phyloP scores from a whole-genome alignment of 1,140 invertebrate species.

The Anagrus nilaparvatae region DNA sequence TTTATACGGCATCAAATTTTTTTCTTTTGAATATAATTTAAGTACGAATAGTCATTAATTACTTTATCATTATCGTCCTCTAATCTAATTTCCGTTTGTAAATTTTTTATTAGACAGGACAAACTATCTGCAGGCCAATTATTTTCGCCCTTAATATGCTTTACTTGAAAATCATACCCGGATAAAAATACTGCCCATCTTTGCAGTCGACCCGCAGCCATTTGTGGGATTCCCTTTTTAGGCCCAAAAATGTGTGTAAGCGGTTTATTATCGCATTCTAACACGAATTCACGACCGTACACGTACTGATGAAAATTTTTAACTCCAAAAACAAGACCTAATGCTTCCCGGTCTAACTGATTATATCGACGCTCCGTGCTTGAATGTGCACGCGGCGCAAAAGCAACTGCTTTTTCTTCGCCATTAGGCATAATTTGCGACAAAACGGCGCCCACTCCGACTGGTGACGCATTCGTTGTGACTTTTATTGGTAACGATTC shows the following conservation, averaged over 20 bases:
- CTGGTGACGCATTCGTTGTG: constrained; percentile 15
- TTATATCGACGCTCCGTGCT: constrained; percentile 34
- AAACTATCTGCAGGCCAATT: constrained; percentile 23
- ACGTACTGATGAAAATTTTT: constrained; percentile 39
- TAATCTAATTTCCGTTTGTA: too few species aligned
- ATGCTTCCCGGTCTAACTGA: constrained; percentile 18
- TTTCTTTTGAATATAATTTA: too few species aligned
- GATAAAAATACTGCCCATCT: constrained; percentile 31
- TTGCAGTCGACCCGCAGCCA: constrained; percentile 25
- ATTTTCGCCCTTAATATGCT: constrained; percentile 22
- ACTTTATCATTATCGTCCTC: background rate
- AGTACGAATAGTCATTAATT: background rate
- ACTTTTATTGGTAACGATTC: constrained; percentile 15
- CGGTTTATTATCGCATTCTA: constrained; percentile 43
- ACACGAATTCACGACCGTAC: constrained; percentile 38
- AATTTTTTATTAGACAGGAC: too few species aligned
- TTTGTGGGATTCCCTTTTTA: constrained; percentile 23
- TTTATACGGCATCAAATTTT: too few species aligned
- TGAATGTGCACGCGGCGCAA: constrained; percentile 24
- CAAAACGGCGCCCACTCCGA: constrained; percentile 6
- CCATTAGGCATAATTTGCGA: background rate
- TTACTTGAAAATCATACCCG: constrained; percentile 29
- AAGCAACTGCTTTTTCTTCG: background rate
- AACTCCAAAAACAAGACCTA: constrained; percentile 20
- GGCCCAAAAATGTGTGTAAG: constrained; percentile 36